Base-by-base conservation (phyloP, 2,888 invertebrate species). In the Actias luna region DNA sequence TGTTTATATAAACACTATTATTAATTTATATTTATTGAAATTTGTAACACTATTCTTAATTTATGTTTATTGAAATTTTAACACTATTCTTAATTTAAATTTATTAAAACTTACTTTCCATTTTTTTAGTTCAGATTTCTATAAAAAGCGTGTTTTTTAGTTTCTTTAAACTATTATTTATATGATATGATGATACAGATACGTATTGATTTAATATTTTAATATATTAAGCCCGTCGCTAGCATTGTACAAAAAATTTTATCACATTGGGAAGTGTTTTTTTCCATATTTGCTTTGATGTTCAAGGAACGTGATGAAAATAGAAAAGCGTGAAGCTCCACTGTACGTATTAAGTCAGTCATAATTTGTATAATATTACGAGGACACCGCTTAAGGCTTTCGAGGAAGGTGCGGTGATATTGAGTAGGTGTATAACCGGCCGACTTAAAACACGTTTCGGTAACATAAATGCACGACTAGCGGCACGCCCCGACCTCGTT, bases 311-410 rank as follows among this genome's bases (percentile, higher is more conserved):
- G 42, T 42, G 42, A 8, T 50, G 12, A 7, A 50, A 25, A 50
- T 50, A 25, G 25, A 50, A 50, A 25, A 16, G 12, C 46, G 25
- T 50, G 22, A 50, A 12, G 25, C 3, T 2, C 5, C 22, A 12
- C 25, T 25, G 46, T 22, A 2, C 46, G 12, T 50, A 25, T 50
- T 50, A 50, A 50, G 8, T 12, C 10, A 50, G 25, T 22, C 12
- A 50, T 50, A 50, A 50, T 25, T 50, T 25, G 25, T 25, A 50
- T 50, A 25, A 50, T 50, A 50, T 50, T 50, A 50, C 12, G 46
- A 25, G 22, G 22, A 50, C 25, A 12, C 46, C 46, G 25, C 16
- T 29, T 55, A 55, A 55, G 29, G 55, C 29, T 5, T 39, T 50
- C 29, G 8, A 29, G 52, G 52, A 52, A 52, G 55, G 10, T 29